These are phyloP conservation scores for Asbolus verrucosus DNA, from an alignment of 1,140 invertebrate genomes.

Conservation along the genomic window DNA sequence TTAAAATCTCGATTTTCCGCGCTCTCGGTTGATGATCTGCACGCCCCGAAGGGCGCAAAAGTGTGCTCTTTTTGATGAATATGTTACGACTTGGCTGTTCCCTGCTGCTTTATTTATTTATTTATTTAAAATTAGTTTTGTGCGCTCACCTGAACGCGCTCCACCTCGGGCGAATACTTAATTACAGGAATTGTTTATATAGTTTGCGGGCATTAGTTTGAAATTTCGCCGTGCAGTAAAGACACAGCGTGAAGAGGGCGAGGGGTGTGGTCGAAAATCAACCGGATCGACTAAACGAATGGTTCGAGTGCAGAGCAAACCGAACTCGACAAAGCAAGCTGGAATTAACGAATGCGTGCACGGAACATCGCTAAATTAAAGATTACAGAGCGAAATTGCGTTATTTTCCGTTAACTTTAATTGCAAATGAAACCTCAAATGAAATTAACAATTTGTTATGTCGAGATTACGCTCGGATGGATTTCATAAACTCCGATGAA, in stretches of 20 bases:
- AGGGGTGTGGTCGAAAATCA: slow-evolving; percentile 19
- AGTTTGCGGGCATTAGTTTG: slow-evolving; percentile 35
- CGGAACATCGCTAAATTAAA: slow-evolving; percentile 37
- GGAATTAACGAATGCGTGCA: slow-evolving; percentile 34
- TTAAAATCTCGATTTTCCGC: too few species aligned
- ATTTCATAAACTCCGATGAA: too few species aligned
- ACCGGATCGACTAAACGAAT: slow-evolving; percentile 14
- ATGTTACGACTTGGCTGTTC: too few species aligned
- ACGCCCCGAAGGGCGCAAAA: too few species aligned
- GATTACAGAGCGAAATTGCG: slow-evolving; percentile 31
- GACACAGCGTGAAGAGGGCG: neutral
- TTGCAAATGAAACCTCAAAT: slow-evolving; percentile 25
- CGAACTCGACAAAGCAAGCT: slow-evolving; percentile 11
- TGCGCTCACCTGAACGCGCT: slow-evolving; percentile 1
- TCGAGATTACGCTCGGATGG: too few species aligned
- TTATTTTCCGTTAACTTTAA: slow-evolving; percentile 34
- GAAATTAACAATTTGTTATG: slow-evolving; percentile 20
- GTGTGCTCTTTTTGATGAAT: too few species aligned
- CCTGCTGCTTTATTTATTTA: slow-evolving; percentile 16
- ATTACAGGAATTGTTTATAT: slow-evolving; percentile 36
- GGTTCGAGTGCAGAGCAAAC: slow-evolving; percentile 18
- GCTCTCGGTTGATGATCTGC: too few species aligned
- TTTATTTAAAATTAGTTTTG: slow-evolving; percentile 19
- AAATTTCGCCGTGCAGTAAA: slow-evolving; percentile 31
- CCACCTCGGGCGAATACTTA: slow-evolving; percentile 21